Conservation (phyloP, 2,113 vertebrate species). For the Furnarius figulus region DNA sequence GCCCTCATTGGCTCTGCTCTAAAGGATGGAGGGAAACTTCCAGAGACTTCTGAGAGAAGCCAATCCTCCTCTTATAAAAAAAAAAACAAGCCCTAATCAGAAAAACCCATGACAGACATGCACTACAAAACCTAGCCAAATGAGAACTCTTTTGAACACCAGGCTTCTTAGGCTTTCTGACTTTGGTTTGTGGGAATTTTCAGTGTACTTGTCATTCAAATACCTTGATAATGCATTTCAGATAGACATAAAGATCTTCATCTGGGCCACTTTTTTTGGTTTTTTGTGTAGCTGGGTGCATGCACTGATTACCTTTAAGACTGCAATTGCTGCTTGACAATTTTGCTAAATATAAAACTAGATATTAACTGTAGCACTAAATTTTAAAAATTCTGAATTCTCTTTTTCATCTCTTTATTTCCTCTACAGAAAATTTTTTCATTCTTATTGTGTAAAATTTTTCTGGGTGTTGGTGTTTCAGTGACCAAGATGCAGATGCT, state of each 20-base stretch:
- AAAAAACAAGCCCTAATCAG: too few relatives aligned
- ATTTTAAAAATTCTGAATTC: neutral
- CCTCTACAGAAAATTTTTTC: neutral
- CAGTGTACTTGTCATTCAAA: neutral
- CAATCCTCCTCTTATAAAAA: too few relatives aligned
- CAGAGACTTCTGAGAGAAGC: too few relatives aligned
- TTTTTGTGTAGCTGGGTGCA: neutral
- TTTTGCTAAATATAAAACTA: slow-evolving; percentile 5
- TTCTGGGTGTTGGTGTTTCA: neutral
- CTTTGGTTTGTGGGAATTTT: neutral
- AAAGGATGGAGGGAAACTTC: too few relatives aligned
- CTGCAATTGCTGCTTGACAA: neutral
- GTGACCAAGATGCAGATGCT: neutral
- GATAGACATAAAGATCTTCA: neutral
- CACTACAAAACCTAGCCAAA: fast-evolving
- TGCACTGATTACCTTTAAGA: neutral
- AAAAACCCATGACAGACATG: too few relatives aligned
- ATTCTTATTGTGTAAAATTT: neutral
- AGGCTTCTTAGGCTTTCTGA: neutral
- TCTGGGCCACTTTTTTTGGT: neutral
- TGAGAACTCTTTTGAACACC: neutral
- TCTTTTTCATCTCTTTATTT: neutral
- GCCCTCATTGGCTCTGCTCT: too few relatives aligned
- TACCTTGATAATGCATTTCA: neutral
- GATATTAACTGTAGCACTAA: neutral